phyloP scores from a whole-genome alignment of 2,888 invertebrate genomes.

The Caenorhabditis panamensis region DNA sequence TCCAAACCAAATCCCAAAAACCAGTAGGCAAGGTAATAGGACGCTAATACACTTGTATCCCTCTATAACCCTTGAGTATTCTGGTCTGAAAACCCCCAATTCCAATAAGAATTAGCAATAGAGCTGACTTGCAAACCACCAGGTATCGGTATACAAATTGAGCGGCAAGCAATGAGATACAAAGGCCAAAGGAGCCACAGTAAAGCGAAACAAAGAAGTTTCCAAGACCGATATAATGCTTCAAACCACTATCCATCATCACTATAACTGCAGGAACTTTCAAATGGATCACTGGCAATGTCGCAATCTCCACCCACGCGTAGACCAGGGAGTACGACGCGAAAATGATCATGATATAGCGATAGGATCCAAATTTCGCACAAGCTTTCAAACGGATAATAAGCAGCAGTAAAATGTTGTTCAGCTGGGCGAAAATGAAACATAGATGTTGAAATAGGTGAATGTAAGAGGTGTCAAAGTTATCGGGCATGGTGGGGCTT shows the following conservation, averaged over 20 bases:
- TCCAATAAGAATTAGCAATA: background rate
- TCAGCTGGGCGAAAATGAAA: slow-evolving; percentile 3
- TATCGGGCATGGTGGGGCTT: too few species aligned
- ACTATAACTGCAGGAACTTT: slow-evolving; percentile 3
- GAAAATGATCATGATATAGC: slow-evolving; percentile 9
- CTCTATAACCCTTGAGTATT: background rate
- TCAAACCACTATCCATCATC: background rate
- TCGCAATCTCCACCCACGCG: slow-evolving; percentile 11
- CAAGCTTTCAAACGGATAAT: background rate
- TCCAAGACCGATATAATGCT: too few species aligned
- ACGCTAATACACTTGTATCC: too few species aligned
- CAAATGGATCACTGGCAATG: slow-evolving; percentile 14
- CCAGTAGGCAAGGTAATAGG: too few species aligned
- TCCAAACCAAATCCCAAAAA: too few species aligned
- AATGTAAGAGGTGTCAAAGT: too few species aligned
- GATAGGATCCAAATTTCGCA: slow-evolving; percentile 4
- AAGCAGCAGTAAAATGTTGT: background rate
- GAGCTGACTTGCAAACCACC: slow-evolving; percentile 15
- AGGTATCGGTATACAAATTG: slow-evolving; percentile 24
- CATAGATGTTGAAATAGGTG: too few species aligned
- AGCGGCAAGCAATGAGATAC: slow-evolving; percentile 6
- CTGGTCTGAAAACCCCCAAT: background rate
- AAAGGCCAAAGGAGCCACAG: slow-evolving; percentile 11
- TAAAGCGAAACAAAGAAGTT: background rate
- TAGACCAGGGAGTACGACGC: slow-evolving; percentile 7